phyloP scores from a whole-genome alignment of 2,797 vertebrate species.

The Bradypodion pumilum region DNA sequence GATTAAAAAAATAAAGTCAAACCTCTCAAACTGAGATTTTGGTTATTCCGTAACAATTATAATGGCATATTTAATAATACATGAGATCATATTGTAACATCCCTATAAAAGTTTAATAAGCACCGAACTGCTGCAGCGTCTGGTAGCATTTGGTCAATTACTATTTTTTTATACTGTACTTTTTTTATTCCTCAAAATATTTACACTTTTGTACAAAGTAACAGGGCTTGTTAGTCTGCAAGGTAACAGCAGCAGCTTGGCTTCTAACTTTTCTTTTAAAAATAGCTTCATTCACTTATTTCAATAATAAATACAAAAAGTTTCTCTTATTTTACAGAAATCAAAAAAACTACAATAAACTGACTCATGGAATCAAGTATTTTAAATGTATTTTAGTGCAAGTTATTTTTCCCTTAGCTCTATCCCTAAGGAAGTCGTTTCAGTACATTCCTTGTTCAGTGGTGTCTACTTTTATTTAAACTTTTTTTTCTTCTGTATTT shows the following conservation, averaged over 20 bases:
- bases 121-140: conserved; percentile 92
- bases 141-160: conserved; percentile 99
- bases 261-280: conserved; percentile 93
- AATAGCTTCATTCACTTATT: conserved; percentile 99
- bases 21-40: conserved; percentile 71
- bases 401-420: conserved; percentile 99
- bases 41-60: conserved; percentile 66
- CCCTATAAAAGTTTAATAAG: conserved; percentile 86
- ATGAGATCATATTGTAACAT: conserved; percentile 88
- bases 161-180: conserved; percentile 91
- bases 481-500: conserved; percentile 75
- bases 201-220: conserved; percentile 99
- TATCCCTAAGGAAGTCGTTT: conserved; percentile 93
- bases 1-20: conserved; percentile 64
- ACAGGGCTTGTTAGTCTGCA: conserved; percentile 96
- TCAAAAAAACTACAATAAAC: conserved; percentile 99
- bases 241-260: conserved; percentile 95
- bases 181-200: conserved; percentile 91
- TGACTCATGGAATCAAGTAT: conserved; percentile 99
- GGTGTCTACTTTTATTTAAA: conserved; percentile 93
- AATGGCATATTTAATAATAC: conserved; percentile 59
- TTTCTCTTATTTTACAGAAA: conserved; percentile 98
- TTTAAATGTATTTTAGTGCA: conserved; percentile 99
- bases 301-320: conserved; percentile 99
- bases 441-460: conserved; percentile 99